phyloP scores from a whole-genome alignment of 2,888 invertebrate genomes.

The Drosophila sordidula region DNA sequence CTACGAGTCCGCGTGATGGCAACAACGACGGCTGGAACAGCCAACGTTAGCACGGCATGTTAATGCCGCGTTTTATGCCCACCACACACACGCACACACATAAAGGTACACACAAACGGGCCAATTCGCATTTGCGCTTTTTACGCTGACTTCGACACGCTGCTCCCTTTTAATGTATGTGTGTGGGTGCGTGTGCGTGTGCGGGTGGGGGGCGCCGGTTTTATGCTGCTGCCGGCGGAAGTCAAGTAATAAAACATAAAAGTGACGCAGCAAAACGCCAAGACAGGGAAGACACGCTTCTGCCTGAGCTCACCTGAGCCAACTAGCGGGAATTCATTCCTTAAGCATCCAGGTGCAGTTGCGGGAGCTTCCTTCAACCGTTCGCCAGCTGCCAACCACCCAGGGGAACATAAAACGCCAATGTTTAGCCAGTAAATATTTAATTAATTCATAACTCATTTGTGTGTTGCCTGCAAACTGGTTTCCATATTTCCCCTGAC shows the following conservation, averaged over 20 bases:
- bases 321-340: slow-evolving; percentile 1
- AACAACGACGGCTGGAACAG: slow-evolving; percentile 14
- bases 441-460: slow-evolving; percentile 77
- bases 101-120: slow-evolving; percentile 11
- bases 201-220: slow-evolving; percentile 23
- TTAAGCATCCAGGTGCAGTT: slow-evolving; percentile 25
- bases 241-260: slow-evolving; percentile 80
- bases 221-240: slow-evolving; percentile 62
- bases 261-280: slow-evolving; percentile 70
- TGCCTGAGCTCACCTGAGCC: slow-evolving; percentile 7
- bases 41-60: slow-evolving; percentile 26
- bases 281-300: slow-evolving; percentile 21
- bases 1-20: slow-evolving; percentile 1
- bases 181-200: slow-evolving; percentile 18
- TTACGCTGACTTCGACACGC: slow-evolving; percentile 20
- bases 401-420: slow-evolving; percentile 56
- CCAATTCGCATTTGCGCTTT: slow-evolving; percentile 50
- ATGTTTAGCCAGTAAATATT: slow-evolving; percentile 73
- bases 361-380: neutral
- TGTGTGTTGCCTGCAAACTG: slow-evolving; percentile 46
- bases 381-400: neutral
- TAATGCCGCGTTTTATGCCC: slow-evolving; percentile 40
- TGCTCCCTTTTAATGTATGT: slow-evolving; percentile 22
- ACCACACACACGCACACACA: slow-evolving; percentile 10
- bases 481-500: slow-evolving; percentile 31